phyloP scores from a whole-genome alignment of 2,797 vertebrate genomes.

The Orientallactaga sibirica region DNA sequence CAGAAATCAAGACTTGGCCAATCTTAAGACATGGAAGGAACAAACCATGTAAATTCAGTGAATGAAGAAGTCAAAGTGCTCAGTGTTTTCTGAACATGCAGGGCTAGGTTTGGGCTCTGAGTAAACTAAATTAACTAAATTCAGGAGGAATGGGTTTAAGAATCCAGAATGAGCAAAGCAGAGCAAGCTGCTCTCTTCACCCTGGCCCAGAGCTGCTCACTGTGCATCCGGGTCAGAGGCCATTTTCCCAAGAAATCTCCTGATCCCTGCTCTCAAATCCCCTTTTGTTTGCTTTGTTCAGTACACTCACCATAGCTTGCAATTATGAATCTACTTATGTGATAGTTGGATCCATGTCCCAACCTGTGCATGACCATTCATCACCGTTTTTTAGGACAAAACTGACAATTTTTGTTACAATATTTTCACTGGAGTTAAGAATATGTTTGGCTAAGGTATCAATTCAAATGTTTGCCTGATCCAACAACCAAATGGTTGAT shows the following conservation, averaged over 20 bases:
- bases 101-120: neutral
- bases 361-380: too few relatives aligned
- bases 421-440: neutral
- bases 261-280: neutral
- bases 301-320: neutral
- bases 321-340: neutral
- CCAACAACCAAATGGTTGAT: neutral
- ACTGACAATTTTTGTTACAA: neutral
- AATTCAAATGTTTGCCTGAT: neutral
- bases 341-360: neutral
- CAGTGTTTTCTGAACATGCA: neutral
- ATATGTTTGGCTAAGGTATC: neutral
- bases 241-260: neutral
- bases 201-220: neutral
- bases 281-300: neutral
- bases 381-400: neutral
- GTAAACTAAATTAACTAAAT: neutral
- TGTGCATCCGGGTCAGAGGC: neutral
- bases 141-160: neutral
- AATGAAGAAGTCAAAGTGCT: neutral
- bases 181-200: neutral
- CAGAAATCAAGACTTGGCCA: neutral
- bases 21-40: neutral
- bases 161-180: neutral
- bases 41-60: neutral